phyloP scores from a whole-genome alignment of 1,140 invertebrate species.

The Andrena cerasifolii region DNA sequence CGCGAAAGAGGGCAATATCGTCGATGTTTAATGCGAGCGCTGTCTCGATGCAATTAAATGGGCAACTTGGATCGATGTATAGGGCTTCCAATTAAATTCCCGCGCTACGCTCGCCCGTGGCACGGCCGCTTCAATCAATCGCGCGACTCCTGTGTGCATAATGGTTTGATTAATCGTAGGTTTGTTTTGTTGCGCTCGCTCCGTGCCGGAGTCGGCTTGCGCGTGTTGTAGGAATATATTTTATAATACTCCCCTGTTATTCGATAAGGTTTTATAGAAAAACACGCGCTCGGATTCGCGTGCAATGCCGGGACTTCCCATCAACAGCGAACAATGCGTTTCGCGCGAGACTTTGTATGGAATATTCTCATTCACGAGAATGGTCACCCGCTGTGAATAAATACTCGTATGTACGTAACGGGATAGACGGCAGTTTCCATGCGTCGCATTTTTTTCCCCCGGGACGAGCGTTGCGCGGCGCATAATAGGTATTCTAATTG shows the following conservation, averaged over 20 bases:
- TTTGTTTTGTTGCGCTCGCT: too few relatives aligned
- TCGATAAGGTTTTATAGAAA: too few relatives aligned
- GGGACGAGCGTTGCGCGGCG: not conserved
- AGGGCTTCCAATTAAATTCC: constrained; percentile 27
- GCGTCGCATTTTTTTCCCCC: not conserved
- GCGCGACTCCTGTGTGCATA: not conserved
- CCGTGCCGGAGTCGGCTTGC: too few relatives aligned
- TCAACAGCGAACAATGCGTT: too few relatives aligned
- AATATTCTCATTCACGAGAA: too few relatives aligned
- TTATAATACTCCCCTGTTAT: too few relatives aligned
- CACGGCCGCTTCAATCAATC: constrained; percentile 6
- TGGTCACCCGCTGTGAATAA: not conserved
- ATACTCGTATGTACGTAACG: not conserved
- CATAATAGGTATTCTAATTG: constrained; percentile 25
- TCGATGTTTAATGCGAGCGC: not conserved
- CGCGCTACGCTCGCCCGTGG: too few relatives aligned
- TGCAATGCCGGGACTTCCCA: too few relatives aligned
- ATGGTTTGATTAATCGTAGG: constrained; percentile 15
- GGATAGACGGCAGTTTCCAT: not conserved
- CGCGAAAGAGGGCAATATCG: not conserved
- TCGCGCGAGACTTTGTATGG: not conserved
- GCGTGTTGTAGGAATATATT: too few relatives aligned
- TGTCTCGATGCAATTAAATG: constrained; percentile 13
- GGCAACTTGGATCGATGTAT: not conserved
- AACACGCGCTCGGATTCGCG: too few relatives aligned